These are phyloP conservation scores for Cephus rjabovi DNA, from an alignment of 2,888 invertebrate genomes.

Conservation along the genomic window DNA sequence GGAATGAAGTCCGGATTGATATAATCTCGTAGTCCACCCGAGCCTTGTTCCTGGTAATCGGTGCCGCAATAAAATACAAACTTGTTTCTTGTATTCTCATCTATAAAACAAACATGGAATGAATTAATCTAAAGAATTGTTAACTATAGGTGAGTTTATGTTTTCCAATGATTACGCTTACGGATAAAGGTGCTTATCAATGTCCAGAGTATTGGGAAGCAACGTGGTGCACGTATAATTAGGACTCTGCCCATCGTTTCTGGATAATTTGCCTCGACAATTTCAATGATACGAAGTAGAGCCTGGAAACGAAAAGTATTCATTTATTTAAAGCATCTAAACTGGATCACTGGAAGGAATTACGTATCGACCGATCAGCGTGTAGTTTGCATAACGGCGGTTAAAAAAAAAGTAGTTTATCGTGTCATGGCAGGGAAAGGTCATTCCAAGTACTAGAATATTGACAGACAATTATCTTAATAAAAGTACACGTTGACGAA, in stretches of 20 bases:
- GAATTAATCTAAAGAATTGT: neutral
- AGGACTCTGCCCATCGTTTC: conserved; percentile 94
- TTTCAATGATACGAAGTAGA: conserved; percentile 78
- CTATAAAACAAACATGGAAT: conserved; percentile 64
- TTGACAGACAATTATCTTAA: neutral
- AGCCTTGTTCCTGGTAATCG: conserved; percentile 79
- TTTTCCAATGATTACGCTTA: conserved; percentile 57
- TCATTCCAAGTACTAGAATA: neutral
- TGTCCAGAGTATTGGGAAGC: conserved; percentile 96
- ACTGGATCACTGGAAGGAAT: neutral
- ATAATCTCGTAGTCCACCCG: conserved; percentile 86
- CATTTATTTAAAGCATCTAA: neutral
- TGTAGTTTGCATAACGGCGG: neutral
- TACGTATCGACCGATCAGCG: neutral
- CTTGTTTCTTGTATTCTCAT: conserved; percentile 92
- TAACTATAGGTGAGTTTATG: neutral
- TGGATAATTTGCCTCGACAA: conserved; percentile 94
- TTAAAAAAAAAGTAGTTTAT: neutral
- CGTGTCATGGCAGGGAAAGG: neutral
- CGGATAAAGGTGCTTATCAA: conserved; percentile 94
- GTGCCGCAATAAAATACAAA: conserved; percentile 93
- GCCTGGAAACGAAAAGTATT: conserved; percentile 62
- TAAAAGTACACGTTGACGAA: neutral
- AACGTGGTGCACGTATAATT: conserved; percentile 91
- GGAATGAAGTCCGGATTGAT: conserved; percentile 88